A percentile compares a stretch with the other conserved stretches of the same genome.
Conservation (phyloP, 2,113 vertebrate species). For the Indicator indicator region DNA sequence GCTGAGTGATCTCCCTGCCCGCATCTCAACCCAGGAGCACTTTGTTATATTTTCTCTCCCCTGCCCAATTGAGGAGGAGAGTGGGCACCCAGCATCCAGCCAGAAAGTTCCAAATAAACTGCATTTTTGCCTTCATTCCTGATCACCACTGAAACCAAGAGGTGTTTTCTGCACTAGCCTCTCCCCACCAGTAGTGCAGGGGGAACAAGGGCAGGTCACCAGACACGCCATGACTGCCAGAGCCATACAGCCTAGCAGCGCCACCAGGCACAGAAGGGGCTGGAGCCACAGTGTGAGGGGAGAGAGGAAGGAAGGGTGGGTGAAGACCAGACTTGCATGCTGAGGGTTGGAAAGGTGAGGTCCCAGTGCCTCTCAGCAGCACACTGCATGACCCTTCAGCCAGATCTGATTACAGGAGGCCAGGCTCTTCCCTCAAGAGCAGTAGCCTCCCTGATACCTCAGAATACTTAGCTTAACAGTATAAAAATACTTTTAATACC, state of each 20-base stretch:
- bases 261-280: background rate
- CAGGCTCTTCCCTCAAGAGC: fast-evolving
- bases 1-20: background rate
- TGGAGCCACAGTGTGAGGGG: fast-evolving
- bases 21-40: background rate
- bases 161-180: background rate
- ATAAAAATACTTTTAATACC: background rate
- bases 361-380: background rate
- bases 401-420: background rate
- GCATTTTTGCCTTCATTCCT: fast-evolving
- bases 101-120: background rate
- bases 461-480: background rate
- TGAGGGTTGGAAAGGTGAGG: background rate
- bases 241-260: fast-evolving
- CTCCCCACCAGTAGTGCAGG: background rate
- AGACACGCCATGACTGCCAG: fast-evolving
- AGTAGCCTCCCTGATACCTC: background rate
- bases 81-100: background rate
- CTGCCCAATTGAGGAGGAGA: background rate
- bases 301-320: background rate
- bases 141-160: background rate
- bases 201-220: background rate
- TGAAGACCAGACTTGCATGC: background rate
- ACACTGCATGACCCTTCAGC: background rate
- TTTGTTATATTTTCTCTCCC: background rate